These are phyloP conservation scores for Ditula angustiorana DNA, from an alignment of 2,888 invertebrate species.

Conservation along the genomic window DNA sequence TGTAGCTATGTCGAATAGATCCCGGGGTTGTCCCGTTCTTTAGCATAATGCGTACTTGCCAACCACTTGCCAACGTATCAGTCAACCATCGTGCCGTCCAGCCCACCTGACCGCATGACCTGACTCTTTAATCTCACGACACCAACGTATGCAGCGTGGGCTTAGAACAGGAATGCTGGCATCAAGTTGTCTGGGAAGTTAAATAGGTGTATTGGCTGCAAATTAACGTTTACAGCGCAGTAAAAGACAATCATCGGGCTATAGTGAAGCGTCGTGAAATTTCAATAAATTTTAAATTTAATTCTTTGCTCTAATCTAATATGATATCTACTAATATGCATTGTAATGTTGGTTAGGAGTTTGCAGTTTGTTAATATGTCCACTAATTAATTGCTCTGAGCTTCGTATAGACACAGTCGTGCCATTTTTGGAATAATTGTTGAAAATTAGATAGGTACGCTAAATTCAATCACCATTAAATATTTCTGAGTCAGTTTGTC, in stretches of 20 bases:
- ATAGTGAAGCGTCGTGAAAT: background rate
- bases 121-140: slow-evolving; percentile 41
- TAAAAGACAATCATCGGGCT: slow-evolving; percentile 3
- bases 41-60: slow-evolving; percentile 53
- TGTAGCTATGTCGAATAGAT: background rate
- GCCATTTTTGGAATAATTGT: too few species aligned
- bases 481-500: background rate
- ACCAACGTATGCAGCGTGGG: slow-evolving; percentile 1
- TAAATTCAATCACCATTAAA: slow-evolving; percentile 21
- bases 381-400: too few species aligned
- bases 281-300: background rate
- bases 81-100: slow-evolving; percentile 50
- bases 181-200: background rate
- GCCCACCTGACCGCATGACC: slow-evolving; percentile 49
- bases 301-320: background rate
- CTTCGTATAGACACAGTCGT: too few species aligned
- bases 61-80: slow-evolving; percentile 54
- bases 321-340: background rate
- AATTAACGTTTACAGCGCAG: slow-evolving; percentile 8
- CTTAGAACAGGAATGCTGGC: background rate
- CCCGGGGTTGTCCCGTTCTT: slow-evolving; percentile 37
- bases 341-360: background rate
- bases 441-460: background rate
- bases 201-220: slow-evolving; percentile 20
- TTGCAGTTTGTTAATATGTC: too few species aligned